These are phyloP conservation scores for Megamerina dolium DNA, from an alignment of 2,888 invertebrate species.

Conservation along the genomic window DNA sequence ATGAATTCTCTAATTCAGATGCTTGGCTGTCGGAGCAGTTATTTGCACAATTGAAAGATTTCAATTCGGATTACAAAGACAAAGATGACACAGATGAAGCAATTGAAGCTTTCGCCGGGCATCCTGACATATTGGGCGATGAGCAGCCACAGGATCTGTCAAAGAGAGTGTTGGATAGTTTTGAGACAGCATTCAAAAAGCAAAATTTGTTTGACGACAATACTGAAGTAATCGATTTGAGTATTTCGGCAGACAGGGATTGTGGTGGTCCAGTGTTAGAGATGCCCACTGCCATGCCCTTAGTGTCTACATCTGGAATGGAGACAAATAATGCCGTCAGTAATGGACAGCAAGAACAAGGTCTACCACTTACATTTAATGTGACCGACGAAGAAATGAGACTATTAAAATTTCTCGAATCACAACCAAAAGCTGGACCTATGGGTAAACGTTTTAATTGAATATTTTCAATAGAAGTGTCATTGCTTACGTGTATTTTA, in stretches of 20 bases:
- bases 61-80: conserved; percentile 25
- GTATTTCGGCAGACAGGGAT: conserved; percentile 6
- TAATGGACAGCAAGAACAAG: too few species aligned
- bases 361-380: conserved; percentile 22
- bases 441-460: conserved; percentile 11
- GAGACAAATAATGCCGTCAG: too few species aligned
- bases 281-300: conserved; percentile 11
- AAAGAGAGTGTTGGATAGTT: conserved; percentile 14
- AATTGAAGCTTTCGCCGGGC: too few species aligned
- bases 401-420: conserved; percentile 32
- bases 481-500: too few species aligned
- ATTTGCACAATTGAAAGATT: conserved; percentile 33
- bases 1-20: conserved; percentile 28
- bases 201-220: conserved; percentile 4
- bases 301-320: not conserved
- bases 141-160: conserved; percentile 19
- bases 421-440: conserved; percentile 10
- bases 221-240: conserved; percentile 25
- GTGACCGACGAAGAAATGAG: conserved; percentile 33
- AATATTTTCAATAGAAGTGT: not conserved
- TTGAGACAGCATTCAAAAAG: conserved; percentile 14
- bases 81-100: conserved; percentile 9
- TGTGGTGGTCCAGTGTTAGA: conserved; percentile 1
- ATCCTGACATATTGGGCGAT: conserved; percentile 11
- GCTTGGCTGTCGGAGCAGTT: conserved; percentile 33